These are phyloP conservation scores for Athene noctua DNA, from an alignment of 2,113 vertebrate species.

Conservation along the genomic window DNA sequence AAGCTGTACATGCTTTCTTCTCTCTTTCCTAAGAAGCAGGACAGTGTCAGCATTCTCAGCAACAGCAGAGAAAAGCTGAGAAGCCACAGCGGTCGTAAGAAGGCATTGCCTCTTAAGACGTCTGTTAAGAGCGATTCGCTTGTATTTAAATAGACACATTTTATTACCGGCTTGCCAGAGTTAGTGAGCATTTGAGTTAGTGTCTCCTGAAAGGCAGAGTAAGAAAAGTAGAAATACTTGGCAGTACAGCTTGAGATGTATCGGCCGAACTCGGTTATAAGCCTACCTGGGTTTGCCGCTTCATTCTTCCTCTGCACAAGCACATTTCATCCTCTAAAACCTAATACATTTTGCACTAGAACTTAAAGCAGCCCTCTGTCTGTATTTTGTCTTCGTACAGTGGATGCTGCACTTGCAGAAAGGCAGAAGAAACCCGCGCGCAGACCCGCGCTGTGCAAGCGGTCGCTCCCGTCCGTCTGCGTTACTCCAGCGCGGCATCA, in stretches of 20 bases:
- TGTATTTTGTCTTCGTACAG: rapidly evolving
- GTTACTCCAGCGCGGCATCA: rapidly evolving
- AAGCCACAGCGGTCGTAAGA: background rate
- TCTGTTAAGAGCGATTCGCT: background rate
- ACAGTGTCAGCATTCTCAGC: background rate
- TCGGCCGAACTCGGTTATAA: background rate
- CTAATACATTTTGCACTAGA: rapidly evolving
- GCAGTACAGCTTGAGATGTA: background rate
- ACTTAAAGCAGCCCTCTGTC: rapidly evolving
- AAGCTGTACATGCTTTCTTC: background rate
- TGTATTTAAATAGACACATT: background rate
- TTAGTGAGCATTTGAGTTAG: rapidly evolving
- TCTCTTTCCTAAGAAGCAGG: background rate
- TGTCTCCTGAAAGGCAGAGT: background rate
- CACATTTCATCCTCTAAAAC: background rate
- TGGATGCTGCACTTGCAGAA: background rate
- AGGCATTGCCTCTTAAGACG: background rate
- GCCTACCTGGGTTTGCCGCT: background rate
- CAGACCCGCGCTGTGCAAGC: rapidly evolving
- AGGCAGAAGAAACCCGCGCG: background rate
- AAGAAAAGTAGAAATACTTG: background rate
- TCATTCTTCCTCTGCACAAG: background rate
- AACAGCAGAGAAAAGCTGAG: background rate
- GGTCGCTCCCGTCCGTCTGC: rapidly evolving
- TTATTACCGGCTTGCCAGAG: background rate